Evolutionary conservation across 2,113 vertebrate species (phyloP), one percentile per base, ranked within the genome.

Genomic region (Otocyon megalotis): DNA sequence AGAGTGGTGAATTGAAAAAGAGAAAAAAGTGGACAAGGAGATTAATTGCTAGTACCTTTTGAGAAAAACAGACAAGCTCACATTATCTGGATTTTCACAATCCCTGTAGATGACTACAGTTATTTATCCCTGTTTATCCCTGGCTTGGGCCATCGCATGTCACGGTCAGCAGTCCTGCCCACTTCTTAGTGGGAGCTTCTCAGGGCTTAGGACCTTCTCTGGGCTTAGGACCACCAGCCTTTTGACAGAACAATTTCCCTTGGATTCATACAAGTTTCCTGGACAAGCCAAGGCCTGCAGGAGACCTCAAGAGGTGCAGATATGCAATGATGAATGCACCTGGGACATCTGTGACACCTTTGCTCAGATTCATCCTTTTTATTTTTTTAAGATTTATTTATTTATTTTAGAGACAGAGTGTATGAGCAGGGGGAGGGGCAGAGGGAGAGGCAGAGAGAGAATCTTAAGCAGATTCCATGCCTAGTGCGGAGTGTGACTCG

Each of bases 401-500:
- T 67, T 67, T n/a, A 32, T 32, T n/a, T 67, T 17, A 32, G 65
- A 67, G 65, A 67, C 43, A 43, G 30, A 67, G 14, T 8, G 14
- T 14, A 15, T 32, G 6, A 67, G 65, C 7, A 24, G 71, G 22
- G 35, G 5, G 71, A 74, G 35, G 20, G 71, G 71, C 5, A 74
- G 20, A 43, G 11, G 12, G 35, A 74, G 35, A 74, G 5, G 22
- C 35, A 37, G 37, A 43, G 20, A 74, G 20, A 74, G 35, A 74
- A 43, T 74, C 35, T 24, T 5, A 74, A 74, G 71, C 71, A 74
- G 71, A 37, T 5, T 43, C 35, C 71, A 74, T 12, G 35, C 35
- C 22, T 20, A 37, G 69, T 11, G 4, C 2, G 5, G 69, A 72
- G 69, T 8, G 32, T 0, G 7, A 69, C 8, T 1, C 0, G 32